Evolutionary conservation across 2,888 invertebrate species (phyloP), one percentile per base, ranked within the genome.

Genomic region (Cordilura impudica): DNA sequence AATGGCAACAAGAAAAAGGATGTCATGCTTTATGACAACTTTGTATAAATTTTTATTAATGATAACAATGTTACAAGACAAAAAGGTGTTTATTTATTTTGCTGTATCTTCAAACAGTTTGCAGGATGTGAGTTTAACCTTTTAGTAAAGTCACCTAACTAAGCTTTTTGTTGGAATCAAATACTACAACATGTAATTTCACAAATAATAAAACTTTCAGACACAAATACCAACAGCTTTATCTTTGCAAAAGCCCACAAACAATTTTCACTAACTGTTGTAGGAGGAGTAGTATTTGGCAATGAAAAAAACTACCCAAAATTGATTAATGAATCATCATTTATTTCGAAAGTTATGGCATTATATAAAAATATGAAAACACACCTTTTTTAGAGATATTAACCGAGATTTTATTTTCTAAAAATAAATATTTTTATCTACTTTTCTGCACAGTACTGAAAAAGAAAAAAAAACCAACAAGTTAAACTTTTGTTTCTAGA

Each of bases 271-370:
- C 12, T 12, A 35, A 2, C 1, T 35, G 35, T n/a, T n/a, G n/a
- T 35, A 35, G 26, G 26, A 6, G 26, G 26, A 3, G 35, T 39
- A 4, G 35, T 39, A n/a, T 3, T 3, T 23, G n/a, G 26, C 6
- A 4, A 19, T 39, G n/a, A 39, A n/a, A 39, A 39, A 39, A 39
- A 39, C 35, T 39, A 39, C 14, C 35, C n/a, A 35, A 51, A 60
- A 63, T 63, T 63, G 63, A 63, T 63, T 63, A 63, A 63, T 63
- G 63, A 51, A 31, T 49, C 63, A 51, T 51, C 49, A 29, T 63
- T 63, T 63, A 35, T 51, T 29, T 51, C 3, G 6, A 4, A 23
- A 23, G 39, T n/a, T 58, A 54, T 35, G 4, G 2, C n/a, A n/a
- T n/a, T 39, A 39, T 3, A 54, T 8, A 19, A 18, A 16, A 58